Conservation (phyloP, 2,113 vertebrate species). For the Halcyon malimbica region DNA sequence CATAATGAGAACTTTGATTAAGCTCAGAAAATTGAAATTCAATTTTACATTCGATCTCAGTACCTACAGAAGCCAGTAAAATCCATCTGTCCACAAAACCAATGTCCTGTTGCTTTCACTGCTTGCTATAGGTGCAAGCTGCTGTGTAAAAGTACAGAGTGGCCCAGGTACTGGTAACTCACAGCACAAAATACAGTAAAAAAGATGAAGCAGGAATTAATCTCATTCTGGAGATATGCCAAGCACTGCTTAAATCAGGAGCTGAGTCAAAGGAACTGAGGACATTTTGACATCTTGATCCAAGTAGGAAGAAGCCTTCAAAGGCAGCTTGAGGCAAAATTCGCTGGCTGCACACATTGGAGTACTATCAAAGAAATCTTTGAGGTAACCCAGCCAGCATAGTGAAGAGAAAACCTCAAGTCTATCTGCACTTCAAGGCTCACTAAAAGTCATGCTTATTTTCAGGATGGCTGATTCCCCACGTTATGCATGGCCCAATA, state of each 20-base stretch:
- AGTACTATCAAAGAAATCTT: slow-evolving; percentile 61
- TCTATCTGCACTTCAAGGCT: slow-evolving; percentile 40
- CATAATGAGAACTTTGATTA: not conserved
- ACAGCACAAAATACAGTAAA: not conserved
- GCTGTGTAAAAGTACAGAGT: not conserved
- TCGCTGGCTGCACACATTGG: slow-evolving; percentile 46
- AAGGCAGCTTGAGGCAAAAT: slow-evolving; percentile 54
- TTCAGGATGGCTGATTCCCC: not conserved
- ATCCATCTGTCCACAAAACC: not conserved
- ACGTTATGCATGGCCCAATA: not conserved
- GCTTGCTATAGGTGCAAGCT: not conserved
- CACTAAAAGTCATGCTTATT: slow-evolving; percentile 12
- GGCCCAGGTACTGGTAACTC: not conserved
- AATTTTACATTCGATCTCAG: not conserved
- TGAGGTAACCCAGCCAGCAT: slow-evolving; percentile 44
- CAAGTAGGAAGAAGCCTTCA: slow-evolving; percentile 66
- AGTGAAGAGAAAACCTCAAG: slow-evolving; percentile 38
- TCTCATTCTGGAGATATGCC: slow-evolving; percentile 34
- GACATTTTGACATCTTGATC: slow-evolving; percentile 70
- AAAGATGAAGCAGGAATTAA: slow-evolving; percentile 35
- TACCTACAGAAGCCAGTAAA: not conserved
- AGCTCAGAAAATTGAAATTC: not conserved
- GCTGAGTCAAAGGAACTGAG: slow-evolving; percentile 49
- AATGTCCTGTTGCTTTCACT: not conserved
- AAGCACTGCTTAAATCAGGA: slow-evolving; percentile 37